These are phyloP conservation scores for Psilopsiagon aymara DNA, from an alignment of 2,113 vertebrate genomes.

Conservation along the genomic window DNA sequence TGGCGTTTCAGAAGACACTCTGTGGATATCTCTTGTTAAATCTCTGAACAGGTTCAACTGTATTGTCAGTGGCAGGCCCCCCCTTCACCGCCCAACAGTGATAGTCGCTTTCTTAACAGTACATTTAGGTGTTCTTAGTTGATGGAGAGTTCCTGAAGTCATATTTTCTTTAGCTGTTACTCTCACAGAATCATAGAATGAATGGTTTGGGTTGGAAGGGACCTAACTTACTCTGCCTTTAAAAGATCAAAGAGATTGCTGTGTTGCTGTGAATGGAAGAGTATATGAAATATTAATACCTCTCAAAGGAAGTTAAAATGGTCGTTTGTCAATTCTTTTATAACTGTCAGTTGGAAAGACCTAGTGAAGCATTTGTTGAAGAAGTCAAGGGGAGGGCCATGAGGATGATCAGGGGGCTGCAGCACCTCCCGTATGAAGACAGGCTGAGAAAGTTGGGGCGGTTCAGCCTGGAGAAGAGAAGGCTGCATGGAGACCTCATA, in stretches of 20 bases:
- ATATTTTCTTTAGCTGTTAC: not conserved
- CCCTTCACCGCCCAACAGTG: fast-evolving
- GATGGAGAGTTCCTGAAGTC: not conserved
- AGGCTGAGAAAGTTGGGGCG: not conserved
- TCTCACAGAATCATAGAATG: not conserved
- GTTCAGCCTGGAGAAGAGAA: not conserved
- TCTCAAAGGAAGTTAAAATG: not conserved
- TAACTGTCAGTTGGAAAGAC: not conserved
- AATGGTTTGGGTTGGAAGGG: not conserved
- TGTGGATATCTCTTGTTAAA: not conserved
- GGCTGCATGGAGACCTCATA: not conserved
- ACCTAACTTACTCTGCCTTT: not conserved
- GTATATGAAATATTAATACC: not conserved
- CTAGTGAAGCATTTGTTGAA: not conserved
- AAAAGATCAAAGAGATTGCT: not conserved
- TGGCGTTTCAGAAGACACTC: not conserved
- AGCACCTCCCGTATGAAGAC: not conserved
- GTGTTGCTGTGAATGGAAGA: not conserved
- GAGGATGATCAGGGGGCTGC: not conserved
- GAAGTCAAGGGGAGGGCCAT: not conserved
- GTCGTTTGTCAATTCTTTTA: not conserved
- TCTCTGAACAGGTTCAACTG: not conserved
- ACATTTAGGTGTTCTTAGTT: not conserved
- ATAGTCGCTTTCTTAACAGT: not conserved
- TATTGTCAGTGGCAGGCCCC: not conserved